Percentiles rank a stretch among this genome's conserved stretches.
These are phyloP conservation scores for Nemoura dubitans DNA, from an alignment of 2,888 invertebrate species.

Conservation along the genomic window DNA sequence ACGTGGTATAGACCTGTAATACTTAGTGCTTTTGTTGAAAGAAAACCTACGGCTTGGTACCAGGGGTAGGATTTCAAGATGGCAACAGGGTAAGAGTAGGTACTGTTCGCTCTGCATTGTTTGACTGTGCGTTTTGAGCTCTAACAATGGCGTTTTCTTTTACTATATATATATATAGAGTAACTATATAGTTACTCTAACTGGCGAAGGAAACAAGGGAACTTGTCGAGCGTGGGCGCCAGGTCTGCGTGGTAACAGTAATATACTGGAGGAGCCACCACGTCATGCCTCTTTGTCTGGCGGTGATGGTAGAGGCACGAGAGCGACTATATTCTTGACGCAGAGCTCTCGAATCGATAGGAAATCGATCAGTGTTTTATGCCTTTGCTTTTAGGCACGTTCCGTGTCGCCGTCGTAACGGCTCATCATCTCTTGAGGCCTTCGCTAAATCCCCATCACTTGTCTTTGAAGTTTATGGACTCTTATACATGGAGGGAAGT, in stretches of 20 bases:
- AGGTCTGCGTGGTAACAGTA: too few relatives aligned
- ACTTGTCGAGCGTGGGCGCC: background rate
- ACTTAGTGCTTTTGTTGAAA: background rate
- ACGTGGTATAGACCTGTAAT: background rate
- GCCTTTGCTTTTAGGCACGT: background rate
- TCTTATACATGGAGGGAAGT: background rate
- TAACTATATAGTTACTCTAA: background rate
- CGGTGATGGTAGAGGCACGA: too few relatives aligned
- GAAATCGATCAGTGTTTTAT: background rate
- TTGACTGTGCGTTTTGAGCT: background rate
- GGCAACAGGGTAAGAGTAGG: background rate
- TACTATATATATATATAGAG: too few relatives aligned
- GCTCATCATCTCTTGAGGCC: background rate
- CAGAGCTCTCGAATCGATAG: background rate
- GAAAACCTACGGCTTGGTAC: too few relatives aligned
- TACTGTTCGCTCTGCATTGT: background rate
- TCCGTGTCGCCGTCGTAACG: background rate
- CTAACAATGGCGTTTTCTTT: background rate
- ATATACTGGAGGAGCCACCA: too few relatives aligned
- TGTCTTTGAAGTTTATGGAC: background rate
- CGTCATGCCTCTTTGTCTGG: too few relatives aligned
- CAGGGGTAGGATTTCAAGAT: background rate
- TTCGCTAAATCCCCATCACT: background rate
- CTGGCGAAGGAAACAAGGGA: background rate
- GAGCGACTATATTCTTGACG: too few relatives aligned